Conservation (phyloP, 2,797 vertebrate species). For the Etheostoma perlongum region DNA sequence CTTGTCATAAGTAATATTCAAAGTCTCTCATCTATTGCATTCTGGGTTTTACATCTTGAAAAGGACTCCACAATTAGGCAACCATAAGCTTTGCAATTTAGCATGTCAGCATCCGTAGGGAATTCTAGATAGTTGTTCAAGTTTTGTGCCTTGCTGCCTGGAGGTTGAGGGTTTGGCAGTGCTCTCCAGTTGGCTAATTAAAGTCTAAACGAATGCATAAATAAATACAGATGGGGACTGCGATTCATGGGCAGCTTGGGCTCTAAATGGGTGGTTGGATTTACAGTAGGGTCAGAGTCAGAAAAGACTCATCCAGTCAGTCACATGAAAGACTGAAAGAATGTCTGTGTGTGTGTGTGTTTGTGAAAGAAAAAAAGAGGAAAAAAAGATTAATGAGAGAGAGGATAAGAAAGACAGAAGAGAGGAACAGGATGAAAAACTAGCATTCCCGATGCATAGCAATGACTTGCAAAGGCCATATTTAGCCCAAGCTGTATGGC, state of each 20-base stretch:
- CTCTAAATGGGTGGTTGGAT: constrained; percentile 54
- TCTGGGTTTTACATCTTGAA: constrained; percentile 30
- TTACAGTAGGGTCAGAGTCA: constrained; percentile 60
- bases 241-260: constrained; percentile 53
- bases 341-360: constrained; percentile 12
- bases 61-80: constrained; percentile 23
- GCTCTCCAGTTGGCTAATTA: constrained; percentile 76
- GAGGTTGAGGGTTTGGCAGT: constrained; percentile 60
- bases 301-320: constrained; percentile 30
- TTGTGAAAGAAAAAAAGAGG: constrained; percentile 11
- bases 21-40: constrained; percentile 1
- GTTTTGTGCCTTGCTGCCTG: constrained; percentile 56
- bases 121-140: constrained; percentile 44
- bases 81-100: constrained; percentile 48
- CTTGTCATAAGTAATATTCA: constrained; percentile 7
- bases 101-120: constrained; percentile 44
- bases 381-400: constrained; percentile 17
- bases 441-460: constrained; percentile 16
- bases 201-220: constrained; percentile 79
- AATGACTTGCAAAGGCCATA: constrained; percentile 61
- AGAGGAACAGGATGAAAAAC: constrained; percentile 41
- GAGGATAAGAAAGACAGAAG: constrained; percentile 20
- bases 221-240: constrained; percentile 78
- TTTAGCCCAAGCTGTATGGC: constrained; percentile 45
- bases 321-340: constrained; percentile 22